phyloP scores from a whole-genome alignment of 2,888 invertebrate genomes.

The Argyra leucocephala region DNA sequence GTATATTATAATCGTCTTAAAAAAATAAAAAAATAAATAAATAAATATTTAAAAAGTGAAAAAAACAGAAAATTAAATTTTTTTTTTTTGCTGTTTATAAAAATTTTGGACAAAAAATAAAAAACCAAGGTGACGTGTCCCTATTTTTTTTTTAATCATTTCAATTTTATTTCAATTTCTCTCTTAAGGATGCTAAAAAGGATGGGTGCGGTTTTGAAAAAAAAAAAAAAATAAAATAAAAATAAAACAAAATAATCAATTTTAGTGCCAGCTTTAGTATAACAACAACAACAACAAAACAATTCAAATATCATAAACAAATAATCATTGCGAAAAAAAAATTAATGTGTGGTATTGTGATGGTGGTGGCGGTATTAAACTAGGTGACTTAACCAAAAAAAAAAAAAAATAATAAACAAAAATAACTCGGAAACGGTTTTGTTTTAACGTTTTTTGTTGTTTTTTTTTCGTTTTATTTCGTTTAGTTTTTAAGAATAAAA shows the following conservation, averaged over 20 bases:
- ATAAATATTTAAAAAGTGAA: not conserved
- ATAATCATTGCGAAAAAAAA: not conserved
- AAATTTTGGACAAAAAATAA: too few relatives aligned
- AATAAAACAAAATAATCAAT: not conserved
- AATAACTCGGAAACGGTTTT: too few relatives aligned
- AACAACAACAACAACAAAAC: not conserved
- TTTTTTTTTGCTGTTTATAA: not conserved
- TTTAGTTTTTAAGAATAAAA: not conserved
- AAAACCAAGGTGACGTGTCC: not conserved
- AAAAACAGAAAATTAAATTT: not conserved
- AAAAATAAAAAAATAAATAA: too few relatives aligned
- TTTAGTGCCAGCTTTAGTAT: not conserved
- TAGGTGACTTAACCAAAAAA: not conserved
- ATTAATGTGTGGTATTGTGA: not conserved
- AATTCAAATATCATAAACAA: not conserved
- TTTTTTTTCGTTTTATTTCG: not conserved
- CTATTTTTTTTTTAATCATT: not conserved
- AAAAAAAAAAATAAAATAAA: not conserved
- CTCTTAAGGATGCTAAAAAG: not conserved
- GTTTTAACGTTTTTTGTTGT: too few relatives aligned
- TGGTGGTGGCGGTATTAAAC: not conserved
- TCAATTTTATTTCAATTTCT: not conserved
- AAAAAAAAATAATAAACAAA: not conserved
- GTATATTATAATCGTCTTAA: too few relatives aligned
- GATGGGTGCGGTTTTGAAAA: not conserved